These are phyloP conservation scores for Lates calcarifer DNA, from an alignment of 2,113 vertebrate species.

Conservation along the genomic window DNA sequence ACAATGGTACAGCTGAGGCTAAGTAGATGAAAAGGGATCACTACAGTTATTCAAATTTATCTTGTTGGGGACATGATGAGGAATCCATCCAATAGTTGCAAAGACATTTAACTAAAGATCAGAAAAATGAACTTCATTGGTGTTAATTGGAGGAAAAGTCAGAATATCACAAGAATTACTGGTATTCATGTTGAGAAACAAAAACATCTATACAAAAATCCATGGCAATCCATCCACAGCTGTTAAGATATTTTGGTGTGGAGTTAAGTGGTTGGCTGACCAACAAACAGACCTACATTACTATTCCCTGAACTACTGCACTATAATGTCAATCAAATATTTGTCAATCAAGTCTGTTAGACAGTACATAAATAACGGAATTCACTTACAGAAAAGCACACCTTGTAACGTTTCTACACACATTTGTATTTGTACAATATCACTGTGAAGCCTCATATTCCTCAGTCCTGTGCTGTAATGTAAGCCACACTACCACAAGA, in stretches of 20 bases:
- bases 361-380: neutral
- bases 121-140: too few relatives aligned
- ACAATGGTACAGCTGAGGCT: too few relatives aligned
- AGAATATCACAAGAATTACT: too few relatives aligned
- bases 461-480: neutral
- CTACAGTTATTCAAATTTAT: neutral
- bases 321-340: neutral
- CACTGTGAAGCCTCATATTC: neutral
- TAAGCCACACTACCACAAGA: constrained; percentile 4
- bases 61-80: neutral
- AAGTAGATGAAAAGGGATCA: too few relatives aligned
- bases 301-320: neutral
- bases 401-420: neutral
- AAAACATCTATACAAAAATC: too few relatives aligned
- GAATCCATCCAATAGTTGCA: too few relatives aligned
- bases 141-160: too few relatives aligned
- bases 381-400: neutral
- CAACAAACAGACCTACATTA: neutral
- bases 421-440: neutral
- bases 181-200: too few relatives aligned
- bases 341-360: neutral
- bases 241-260: neutral
- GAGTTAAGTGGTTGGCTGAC: neutral
- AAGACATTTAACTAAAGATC: too few relatives aligned
- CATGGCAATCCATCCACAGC: neutral